Evolutionary conservation across 1,140 invertebrate genomes (phyloP).

Genomic region (Bombus waltoni): DNA sequence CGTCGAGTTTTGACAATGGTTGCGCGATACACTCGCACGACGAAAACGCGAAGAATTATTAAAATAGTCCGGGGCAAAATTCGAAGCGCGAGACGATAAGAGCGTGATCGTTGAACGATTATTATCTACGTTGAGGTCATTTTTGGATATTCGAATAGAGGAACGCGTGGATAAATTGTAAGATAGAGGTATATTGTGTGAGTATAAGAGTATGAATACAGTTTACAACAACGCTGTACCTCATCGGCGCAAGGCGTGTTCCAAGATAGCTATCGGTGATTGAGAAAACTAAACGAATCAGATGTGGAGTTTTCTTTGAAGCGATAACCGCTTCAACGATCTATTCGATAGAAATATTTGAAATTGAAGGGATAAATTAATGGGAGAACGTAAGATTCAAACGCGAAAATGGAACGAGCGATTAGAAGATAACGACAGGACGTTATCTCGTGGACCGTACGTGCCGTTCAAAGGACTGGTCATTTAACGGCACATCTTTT

Average conservation of each 20-base stretch:
- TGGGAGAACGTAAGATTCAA: background rate
- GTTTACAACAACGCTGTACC: no score
- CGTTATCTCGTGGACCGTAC: background rate
- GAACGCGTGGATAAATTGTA: no score
- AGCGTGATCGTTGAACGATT: background rate
- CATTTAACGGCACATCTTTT: background rate
- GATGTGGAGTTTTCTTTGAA: no score
- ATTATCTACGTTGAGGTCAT: background rate
- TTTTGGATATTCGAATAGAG: no score
- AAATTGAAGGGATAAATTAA: background rate
- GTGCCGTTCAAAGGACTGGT: background rate
- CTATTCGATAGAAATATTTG: no score
- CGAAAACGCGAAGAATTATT: background rate
- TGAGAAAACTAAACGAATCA: no score
- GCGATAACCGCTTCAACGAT: no score
- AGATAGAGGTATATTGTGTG: no score
- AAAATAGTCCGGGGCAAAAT: background rate
- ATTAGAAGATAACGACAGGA: background rate
- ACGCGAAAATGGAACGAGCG: background rate
- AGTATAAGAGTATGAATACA: no score
- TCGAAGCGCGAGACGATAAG: background rate
- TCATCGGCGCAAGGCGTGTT: no score
- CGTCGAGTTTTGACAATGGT: background rate
- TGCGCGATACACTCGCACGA: no score
- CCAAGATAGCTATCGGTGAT: no score